Percentiles rank a stretch among this genome's conserved stretches.
These are phyloP conservation scores for Saimiri boliviensis DNA, from an alignment of 2,113 vertebrate genomes.

Conservation along the genomic window DNA sequence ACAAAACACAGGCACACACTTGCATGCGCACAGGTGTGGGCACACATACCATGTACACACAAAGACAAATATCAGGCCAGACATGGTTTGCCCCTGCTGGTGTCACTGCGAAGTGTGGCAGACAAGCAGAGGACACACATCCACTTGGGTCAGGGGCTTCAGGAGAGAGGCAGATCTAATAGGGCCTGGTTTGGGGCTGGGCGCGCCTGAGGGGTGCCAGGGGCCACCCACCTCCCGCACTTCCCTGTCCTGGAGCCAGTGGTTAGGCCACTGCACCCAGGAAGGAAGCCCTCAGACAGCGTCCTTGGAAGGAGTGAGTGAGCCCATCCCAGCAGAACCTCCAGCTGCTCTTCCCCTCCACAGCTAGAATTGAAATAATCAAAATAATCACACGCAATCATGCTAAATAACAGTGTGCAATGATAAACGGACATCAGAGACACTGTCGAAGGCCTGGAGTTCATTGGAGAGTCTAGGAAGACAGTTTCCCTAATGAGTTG, in stretches of 20 bases:
- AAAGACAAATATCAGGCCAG: rapidly evolving
- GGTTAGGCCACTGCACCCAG: rapidly evolving
- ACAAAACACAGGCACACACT: rapidly evolving
- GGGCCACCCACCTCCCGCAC: not conserved
- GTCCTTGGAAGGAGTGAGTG: not conserved
- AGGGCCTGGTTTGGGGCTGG: not conserved
- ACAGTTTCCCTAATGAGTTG: not conserved
- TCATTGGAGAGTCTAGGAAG: not conserved
- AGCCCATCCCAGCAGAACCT: not conserved
- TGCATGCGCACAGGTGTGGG: not conserved
- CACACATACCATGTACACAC: too few species aligned
- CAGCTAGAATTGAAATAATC: not conserved
- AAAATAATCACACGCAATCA: not conserved
- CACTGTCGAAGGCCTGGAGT: not conserved
- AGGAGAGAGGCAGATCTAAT: not conserved
- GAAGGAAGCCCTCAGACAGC: not conserved
- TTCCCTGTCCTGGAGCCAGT: rapidly evolving
- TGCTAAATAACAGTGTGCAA: not conserved
- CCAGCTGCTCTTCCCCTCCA: not conserved
- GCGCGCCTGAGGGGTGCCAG: rapidly evolving
- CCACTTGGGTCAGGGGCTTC: rapidly evolving
- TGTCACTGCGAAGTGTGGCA: rapidly evolving
- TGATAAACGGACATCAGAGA: not conserved
- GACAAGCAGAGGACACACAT: too few species aligned
- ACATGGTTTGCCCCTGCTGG: rapidly evolving